A percentile compares a stretch with the other conserved stretches of the same genome.
Conservation (phyloP, 2,113 vertebrate species). For the Prochilodus magdalenae region DNA sequence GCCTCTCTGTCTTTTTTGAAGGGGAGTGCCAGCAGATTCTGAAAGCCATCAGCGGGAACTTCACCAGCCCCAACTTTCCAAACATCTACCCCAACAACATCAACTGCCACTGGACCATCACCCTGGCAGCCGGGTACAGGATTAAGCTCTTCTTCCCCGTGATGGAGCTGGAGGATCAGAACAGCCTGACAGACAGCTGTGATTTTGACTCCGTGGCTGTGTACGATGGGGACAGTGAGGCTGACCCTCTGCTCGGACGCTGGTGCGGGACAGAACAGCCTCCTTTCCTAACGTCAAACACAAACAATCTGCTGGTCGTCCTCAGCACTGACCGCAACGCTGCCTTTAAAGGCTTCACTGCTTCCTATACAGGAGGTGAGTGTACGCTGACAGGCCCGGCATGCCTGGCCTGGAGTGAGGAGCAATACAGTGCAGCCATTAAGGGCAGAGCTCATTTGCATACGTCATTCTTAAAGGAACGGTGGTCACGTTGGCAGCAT, state of each 20-base stretch:
- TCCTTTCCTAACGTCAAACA: slow-evolving; percentile 77
- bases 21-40: slow-evolving; percentile 93
- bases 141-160: slow-evolving; percentile 87
- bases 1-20: no score
- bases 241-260: slow-evolving; percentile 79
- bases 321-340: slow-evolving; percentile 88
- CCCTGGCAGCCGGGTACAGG: slow-evolving; percentile 79
- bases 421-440: no score
- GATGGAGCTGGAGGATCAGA: slow-evolving; percentile 89
- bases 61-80: slow-evolving; percentile 92
- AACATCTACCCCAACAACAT: slow-evolving; percentile 95
- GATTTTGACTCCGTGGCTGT: slow-evolving; percentile 89
- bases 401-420: no score
- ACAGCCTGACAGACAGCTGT: slow-evolving; percentile 84
- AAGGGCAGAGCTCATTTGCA: no score
- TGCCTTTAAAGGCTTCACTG: slow-evolving; percentile 85
- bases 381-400: neutral
- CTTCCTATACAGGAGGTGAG: slow-evolving; percentile 91
- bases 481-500: no score
- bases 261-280: slow-evolving; percentile 88
- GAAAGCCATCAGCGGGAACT: slow-evolving; percentile 83
- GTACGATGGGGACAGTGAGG: slow-evolving; percentile 83
- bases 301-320: slow-evolving; percentile 86
- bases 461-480: no score
- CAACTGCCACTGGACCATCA: slow-evolving; percentile 91